Percentiles rank a stretch among this genome's conserved stretches.
These are phyloP conservation scores for Emydura subglobosa DNA, from an alignment of 2,113 vertebrate genomes.

Conservation along the genomic window DNA sequence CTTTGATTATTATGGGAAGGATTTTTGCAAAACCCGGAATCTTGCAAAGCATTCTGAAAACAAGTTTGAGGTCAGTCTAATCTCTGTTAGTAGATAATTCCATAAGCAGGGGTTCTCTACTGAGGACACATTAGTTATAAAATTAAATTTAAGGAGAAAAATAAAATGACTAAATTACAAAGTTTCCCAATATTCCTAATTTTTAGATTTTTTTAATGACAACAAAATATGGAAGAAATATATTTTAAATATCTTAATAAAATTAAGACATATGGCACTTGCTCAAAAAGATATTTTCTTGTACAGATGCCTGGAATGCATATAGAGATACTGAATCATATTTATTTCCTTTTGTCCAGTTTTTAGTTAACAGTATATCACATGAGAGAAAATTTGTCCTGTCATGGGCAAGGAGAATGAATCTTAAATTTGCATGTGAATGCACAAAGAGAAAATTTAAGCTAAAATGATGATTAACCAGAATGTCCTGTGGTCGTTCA, in stretches of 20 bases:
- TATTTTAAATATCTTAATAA: not conserved
- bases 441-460: not conserved
- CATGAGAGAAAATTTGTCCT: not conserved
- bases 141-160: not conserved
- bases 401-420: not conserved
- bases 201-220: not conserved
- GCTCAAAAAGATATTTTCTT: not conserved
- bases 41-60: not conserved
- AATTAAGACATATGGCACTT: not conserved
- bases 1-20: not conserved
- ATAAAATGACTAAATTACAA: not conserved
- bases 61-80: not conserved
- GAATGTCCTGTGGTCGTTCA: slow-evolving; percentile 4
- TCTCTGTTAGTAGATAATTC: not conserved
- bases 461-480: not conserved
- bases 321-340: not conserved
- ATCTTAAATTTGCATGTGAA: not conserved
- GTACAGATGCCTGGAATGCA: not conserved
- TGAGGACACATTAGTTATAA: not conserved
- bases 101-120: not conserved
- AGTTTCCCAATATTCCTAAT: not conserved
- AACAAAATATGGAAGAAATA: not conserved
- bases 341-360: too few relatives aligned
- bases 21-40: not conserved
- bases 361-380: not conserved